Conservation (phyloP, 2,797 vertebrate genomes). For the Epinephelus coioides region DNA sequence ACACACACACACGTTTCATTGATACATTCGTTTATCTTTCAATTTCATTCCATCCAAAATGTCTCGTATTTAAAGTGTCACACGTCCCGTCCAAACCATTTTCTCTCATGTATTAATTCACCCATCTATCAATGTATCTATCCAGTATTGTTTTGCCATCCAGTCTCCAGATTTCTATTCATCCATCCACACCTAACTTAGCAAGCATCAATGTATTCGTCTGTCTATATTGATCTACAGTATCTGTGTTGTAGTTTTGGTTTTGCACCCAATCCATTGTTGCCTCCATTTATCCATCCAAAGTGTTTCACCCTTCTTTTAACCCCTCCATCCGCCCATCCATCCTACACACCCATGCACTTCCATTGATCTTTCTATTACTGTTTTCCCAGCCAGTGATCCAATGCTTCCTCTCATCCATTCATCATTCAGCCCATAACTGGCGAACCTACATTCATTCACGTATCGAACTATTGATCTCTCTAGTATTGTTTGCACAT, state of each 20-base stretch:
- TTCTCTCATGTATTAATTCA: background rate
- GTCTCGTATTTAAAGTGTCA: background rate
- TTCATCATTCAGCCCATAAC: too few relatives aligned
- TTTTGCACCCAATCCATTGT: background rate
- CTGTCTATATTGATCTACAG: background rate
- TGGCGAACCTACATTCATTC: too few relatives aligned
- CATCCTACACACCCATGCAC: background rate
- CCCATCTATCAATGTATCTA: background rate
- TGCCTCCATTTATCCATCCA: background rate
- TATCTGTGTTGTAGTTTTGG: too few relatives aligned
- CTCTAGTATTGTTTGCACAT: too few relatives aligned
- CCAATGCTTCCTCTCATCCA: background rate
- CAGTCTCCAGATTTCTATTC: background rate
- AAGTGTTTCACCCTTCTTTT: background rate
- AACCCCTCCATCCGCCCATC: background rate
- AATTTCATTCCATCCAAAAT: background rate
- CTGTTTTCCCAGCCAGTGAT: background rate
- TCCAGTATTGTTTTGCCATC: background rate
- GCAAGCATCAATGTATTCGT: background rate
- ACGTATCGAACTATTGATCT: too few relatives aligned
- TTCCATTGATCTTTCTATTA: constrained; percentile 8
- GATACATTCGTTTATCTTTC: background rate
- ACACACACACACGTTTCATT: background rate
- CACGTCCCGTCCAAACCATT: background rate
- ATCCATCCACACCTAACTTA: background rate